These are phyloP conservation scores for Smutsia temminckii DNA, from an alignment of 2,797 vertebrate species.

Conservation along the genomic window DNA sequence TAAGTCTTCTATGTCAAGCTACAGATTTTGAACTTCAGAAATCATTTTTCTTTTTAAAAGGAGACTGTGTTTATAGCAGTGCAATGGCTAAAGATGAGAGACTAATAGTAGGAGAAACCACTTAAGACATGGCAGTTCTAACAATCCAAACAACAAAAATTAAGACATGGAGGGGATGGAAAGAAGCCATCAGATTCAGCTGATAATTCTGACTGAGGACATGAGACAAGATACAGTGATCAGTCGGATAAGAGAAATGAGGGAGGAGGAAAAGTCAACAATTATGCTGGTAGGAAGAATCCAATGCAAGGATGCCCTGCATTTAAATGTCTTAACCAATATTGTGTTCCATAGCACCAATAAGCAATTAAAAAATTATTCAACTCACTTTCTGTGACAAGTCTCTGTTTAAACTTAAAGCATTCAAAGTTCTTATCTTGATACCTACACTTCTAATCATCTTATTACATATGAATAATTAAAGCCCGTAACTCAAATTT, in stretches of 20 bases:
- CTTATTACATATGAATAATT: constrained; percentile 11
- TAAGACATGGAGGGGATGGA: neutral
- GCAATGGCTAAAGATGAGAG: neutral
- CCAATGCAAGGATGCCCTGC: neutral
- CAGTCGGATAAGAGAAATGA: neutral
- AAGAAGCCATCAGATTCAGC: constrained; percentile 1
- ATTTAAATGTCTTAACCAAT: neutral
- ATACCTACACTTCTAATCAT: constrained; percentile 5
- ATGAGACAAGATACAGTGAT: neutral
- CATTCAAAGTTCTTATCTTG: neutral
- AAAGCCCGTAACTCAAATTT: constrained; percentile 16
- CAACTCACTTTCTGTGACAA: neutral
- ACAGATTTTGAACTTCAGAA: neutral
- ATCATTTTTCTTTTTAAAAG: neutral
- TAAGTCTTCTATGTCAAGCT: neutral
- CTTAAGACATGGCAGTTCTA: neutral
- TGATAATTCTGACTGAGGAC: constrained; percentile 27
- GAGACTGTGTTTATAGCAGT: neutral
- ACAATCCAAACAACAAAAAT: neutral
- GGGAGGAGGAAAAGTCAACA: neutral
- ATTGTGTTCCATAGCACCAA: neutral
- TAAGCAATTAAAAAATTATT: neutral
- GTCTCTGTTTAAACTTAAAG: constrained; percentile 17
- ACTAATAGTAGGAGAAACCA: neutral
- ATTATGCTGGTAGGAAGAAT: neutral